These are phyloP conservation scores for Toxotes lorentzi DNA, from an alignment of 2,797 vertebrate genomes.

Conservation along the genomic window DNA sequence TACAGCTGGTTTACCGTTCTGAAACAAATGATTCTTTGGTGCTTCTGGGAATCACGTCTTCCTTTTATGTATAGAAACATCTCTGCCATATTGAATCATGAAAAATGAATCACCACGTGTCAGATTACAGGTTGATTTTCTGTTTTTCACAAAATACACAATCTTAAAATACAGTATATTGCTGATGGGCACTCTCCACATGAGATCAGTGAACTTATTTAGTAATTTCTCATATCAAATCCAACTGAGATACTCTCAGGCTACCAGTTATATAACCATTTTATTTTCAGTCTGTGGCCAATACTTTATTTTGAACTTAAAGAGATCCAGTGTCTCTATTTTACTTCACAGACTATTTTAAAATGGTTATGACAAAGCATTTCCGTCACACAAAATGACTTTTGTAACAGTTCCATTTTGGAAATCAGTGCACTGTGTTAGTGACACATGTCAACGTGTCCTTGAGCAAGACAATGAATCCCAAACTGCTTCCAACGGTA, in stretches of 20 bases:
- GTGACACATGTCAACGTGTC: too few species aligned
- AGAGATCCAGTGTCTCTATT: background rate
- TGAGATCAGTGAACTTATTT: conserved; percentile 17
- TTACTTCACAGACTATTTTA: background rate
- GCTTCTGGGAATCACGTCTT: background rate
- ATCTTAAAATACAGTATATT: background rate
- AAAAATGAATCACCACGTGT: background rate
- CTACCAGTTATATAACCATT: background rate
- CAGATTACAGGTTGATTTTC: background rate
- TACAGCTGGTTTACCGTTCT: background rate
- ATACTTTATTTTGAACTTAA: background rate
- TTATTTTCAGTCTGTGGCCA: background rate
- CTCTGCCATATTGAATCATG: background rate
- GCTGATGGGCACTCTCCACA: background rate
- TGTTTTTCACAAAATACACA: background rate
- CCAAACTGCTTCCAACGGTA: too few species aligned
- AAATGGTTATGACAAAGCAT: background rate
- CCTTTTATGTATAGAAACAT: background rate
- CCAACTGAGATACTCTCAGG: conserved; percentile 15
- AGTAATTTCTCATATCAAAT: conserved; percentile 23
- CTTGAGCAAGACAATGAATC: too few species aligned
- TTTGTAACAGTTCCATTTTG: too few species aligned
- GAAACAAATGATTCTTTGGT: conserved; percentile 1
- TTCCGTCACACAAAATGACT: background rate
- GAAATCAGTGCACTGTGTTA: too few species aligned